Evolutionary conservation across 2,888 invertebrate species (phyloP), one percentile per base, ranked within the genome.

Genomic region (Patella caerulea): DNA sequence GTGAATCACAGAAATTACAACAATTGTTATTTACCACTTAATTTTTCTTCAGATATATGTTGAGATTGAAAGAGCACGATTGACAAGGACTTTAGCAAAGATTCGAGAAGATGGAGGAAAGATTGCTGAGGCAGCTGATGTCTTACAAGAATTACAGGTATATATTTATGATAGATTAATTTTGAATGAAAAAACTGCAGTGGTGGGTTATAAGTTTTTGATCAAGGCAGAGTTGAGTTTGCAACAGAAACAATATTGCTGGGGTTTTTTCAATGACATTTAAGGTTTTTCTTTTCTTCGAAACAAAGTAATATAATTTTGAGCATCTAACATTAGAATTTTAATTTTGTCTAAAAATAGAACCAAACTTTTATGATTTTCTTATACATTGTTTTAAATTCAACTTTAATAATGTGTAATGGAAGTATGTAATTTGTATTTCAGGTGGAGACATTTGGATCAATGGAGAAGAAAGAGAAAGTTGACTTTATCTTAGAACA

Each of bases 401-500:
- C 69, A 19, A 9, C 69, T 19, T 11, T 65, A 24, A 65, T 12
- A 14, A 45, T 7, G 45, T 9, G 45, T 45, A 45, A 45, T 45
- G 45, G 45, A 45, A 45, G 45, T 45, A 45, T 45, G 9, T 9
- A 45, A 45, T 45, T 9, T 45, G 45, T 9, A 19, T 24, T 77
- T 19, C 79, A 92, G 92, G 95, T 96, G 14, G 99, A 99, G 93
- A 99, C 99, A 0, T 99, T 98, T 90, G 99, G 99, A 4, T 98
- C 98, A 0, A 99, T 99, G 99, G 97, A 98, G 82, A 97, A 97
- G 91, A 94, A 96, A 77, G 99, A 99, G 92, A 98, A 98, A 93
- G 94, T 99, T 2, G 97, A 98, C 88, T 94, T 99, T 69, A 97
- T 99, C 84, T 92, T 99, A 84, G 99, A 99, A 92, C 99, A 99